Evolutionary conservation across 2,888 invertebrate genomes (phyloP), one percentile per base, ranked within the genome.

Genomic region (Lochmaea crataegi): DNA sequence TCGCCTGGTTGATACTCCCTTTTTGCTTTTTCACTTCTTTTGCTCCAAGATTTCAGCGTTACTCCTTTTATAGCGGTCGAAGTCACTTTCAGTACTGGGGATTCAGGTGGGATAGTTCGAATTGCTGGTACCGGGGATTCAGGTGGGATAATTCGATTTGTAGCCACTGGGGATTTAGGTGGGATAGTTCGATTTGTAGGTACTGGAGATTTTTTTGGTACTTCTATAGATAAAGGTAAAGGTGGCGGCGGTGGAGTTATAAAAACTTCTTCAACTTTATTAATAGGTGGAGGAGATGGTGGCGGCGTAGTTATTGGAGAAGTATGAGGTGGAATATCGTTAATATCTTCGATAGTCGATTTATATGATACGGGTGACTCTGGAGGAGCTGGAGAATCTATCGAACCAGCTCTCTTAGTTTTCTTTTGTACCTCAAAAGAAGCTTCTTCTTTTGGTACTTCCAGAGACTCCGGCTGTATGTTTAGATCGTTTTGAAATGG

Each of bases 31-130:
- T 63, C 56, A 10, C 7, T 41, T 18, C 18, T 38, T 22, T 65
- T 74, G 26, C 76, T 67, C 6, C 72, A 71, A 11, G 78, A 74
- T 51, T 76, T 78, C 16, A 81, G 67, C 9, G 71, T 77, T n/a
- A 80, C 77, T 42, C 71, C 77, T 68, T 75, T 76, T 53, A 77
- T 72, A 74, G 42, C 70, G 26, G 58, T 76, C 67, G 75, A 76
- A 75, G 69, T 77, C 10, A 74, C 57, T 42, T 48, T 68, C 0
- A 42, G 68, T 26, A 45, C n/a, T n/a, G 57, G 65, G 32, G 77
- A 70, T 75, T 78, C 74, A 22, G 56, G 66, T 61, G 42, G 60
- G 4, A 45, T 22, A n/a, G 11, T 53, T 48, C 57, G 26, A 16
- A 1, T 64, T 58, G 11, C 1, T 6, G 45, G 41, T 10, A 41